Evolutionary conservation across 2,113 vertebrate genomes (phyloP), one percentile per base, ranked within the genome.

Genomic region (Argyrosomus japonicus): DNA sequence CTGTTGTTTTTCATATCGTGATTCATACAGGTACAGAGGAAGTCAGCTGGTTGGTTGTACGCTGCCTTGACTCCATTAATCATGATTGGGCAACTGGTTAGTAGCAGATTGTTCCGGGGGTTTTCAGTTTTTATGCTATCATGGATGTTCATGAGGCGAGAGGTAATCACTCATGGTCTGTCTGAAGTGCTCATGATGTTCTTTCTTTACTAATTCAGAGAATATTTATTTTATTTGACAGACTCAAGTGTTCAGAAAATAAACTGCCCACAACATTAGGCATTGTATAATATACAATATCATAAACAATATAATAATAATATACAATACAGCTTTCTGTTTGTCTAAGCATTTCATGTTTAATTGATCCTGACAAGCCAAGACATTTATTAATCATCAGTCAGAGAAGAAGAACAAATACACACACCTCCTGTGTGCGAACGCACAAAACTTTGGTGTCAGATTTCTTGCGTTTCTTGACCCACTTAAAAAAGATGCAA

Each of bases 401-500:
- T 85, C 50, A 89, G 68, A 85, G 48, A 56, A 45, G 19, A 83
- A 69, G 25, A 72, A 77, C 58, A 77, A 64, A 84, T 45, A 23
- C 3, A 40, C 6, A 47, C 48, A 75, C 80, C 76, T 78, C 81
- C 71, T 79, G 43, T 77, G 13, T 68, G 69, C 62, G 70, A 68
- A 71, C 2, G 14, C 67, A n/a, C 60, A 82, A 69, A 40, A 91
- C 68, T 82, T 87, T 78, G 64, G 64, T 90, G 78, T 86, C 76
- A 83, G 17, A 77, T 82, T 83, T 81, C 75, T 63, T n/a, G 2
- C 50, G 40, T 88, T 83, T 89, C 82, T 87, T 93, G 91, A 87
- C 85, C 91, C 80, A 90, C 77, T 93, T 93, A 78, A 82, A 75
- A 91, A 83, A 89, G 62, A 82, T 85, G 85, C 82, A 86, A 87